Conservation (phyloP, 2,888 invertebrate species). For the Coelopa pilipes region DNA sequence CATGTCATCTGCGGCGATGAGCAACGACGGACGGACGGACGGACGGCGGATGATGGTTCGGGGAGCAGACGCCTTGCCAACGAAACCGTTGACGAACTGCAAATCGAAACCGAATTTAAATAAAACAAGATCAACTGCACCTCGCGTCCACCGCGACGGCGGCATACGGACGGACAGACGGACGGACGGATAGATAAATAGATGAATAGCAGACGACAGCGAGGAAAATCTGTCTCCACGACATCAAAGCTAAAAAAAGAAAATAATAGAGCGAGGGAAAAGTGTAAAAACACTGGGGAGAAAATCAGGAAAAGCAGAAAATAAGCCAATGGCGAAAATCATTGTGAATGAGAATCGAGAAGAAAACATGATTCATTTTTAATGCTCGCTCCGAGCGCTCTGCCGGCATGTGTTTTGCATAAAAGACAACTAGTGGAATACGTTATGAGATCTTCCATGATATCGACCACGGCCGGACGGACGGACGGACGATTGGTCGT, state of each 20-base stretch:
- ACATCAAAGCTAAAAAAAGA: no score
- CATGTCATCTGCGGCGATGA: neutral
- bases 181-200: no score
- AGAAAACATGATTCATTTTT: conserved; percentile 34
- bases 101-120: conserved; percentile 19
- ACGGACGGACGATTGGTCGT: no score
- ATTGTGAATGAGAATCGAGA: neutral
- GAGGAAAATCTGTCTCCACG: no score
- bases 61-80: conserved; percentile 9
- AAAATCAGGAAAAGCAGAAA: neutral
- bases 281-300: neutral
- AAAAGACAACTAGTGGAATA: neutral
- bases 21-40: neutral
- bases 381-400: conserved; percentile 11
- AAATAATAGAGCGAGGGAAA: no score
- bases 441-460: no score
- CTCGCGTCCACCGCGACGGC: neutral
- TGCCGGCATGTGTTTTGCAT: conserved; percentile 20
- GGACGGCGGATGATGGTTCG: no score
- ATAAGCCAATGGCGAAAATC: neutral
- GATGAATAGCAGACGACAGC: no score
- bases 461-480: no score
- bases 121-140: neutral
- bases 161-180: neutral
- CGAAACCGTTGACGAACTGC: conserved; percentile 16